Evolutionary conservation across 2,113 vertebrate genomes (phyloP), one percentile per base, ranked within the genome.

Genomic region (Alligator sinensis): DNA sequence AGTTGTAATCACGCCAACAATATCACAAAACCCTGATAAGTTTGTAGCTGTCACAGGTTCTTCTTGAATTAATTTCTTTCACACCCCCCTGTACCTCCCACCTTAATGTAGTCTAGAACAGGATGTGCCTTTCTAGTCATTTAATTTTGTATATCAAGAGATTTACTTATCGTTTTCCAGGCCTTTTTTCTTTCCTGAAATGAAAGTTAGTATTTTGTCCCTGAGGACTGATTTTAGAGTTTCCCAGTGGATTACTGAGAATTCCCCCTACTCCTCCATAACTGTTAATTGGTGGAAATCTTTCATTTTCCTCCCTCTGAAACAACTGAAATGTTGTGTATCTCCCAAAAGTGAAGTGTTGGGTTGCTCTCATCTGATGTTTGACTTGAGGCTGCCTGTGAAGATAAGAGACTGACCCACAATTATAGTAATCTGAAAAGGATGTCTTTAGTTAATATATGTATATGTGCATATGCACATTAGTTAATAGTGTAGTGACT

Each of bases 81-180:
- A 14, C 4, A 30, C 4, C 4, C 7, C 30, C 30, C 38, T 1
- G 11, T 3, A 11, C 13, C 54, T 55, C 10, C 57, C 5, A 12
- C 9, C n/a, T 6, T 24, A 1, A 9, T 38, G 30, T 55, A 9
- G 2, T 22, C 66, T 5, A 30, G 38, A 54, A 0, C 14, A 1
- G 30, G 68, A 5, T 17, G 38, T 72, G 30, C 12, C 64, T 5
- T 1, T 59, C 18, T 54, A 1, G 4, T 60, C n/a, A 12, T 18
- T 30, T 19, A 12, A 7, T 54, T 90, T 30, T 74, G 58, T 28
- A 10, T 9, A 15, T 18, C 24, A 0, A 0, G 22, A 5, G 9
- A 70, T 86, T 86, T 3, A 1, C 3, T 5, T 22, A 1, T 5
- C 0, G 0, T 54, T 84, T 14, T 72, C 19, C 22, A 47, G 47